Base-by-base conservation (phyloP, 2,888 invertebrate species). In the Priocnemis perturbator region DNA sequence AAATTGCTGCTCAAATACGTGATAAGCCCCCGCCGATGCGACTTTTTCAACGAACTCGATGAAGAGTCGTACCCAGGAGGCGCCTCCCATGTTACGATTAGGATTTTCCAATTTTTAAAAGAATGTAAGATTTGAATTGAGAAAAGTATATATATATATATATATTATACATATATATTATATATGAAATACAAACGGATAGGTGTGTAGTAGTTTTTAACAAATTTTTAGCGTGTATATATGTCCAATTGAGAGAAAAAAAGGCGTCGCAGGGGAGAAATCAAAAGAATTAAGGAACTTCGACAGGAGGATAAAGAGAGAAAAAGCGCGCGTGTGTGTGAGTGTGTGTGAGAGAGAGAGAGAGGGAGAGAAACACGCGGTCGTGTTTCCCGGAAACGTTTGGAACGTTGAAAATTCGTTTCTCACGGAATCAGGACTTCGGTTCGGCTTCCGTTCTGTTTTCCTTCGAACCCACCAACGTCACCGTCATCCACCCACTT, bases 161-260 rank as follows among this genome's bases (percentile, higher is more conserved):
- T 56, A 52, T 45, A 63, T 21, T 60, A 17, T 71, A 50, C 68
- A 52, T 23, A 50, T 77, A 80, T 75, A 80, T 64, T 68, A 77
- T 74, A 62, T 75, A 59, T 67, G 63, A 45, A 52, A 69, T 48
- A 67, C 50, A 68, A 77, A 70, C 70, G 81, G 79, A 81, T 85
- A 85, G 83, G 79, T 85, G 85, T 86, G 86, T 85, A 86, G 86
- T 86, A 86, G 85, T 84, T 87, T 85, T 80, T 83, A 86, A 85
- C 81, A 85, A 85, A 85, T 85, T 86, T 81, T 81, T 87, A 85
- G 85, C 79, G 74, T 87, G 86, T 87, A 87, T 83, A 87, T 87
- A 87, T 87, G 86, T 87, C 85, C 78, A 87, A 86, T 86, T 87
- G 81, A 81, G 74, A 74, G 70, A 69, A 48, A 73, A 74, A 69